These are phyloP conservation scores for Bubalus kerabau DNA, from an alignment of 2,113 vertebrate species.

Conservation along the genomic window DNA sequence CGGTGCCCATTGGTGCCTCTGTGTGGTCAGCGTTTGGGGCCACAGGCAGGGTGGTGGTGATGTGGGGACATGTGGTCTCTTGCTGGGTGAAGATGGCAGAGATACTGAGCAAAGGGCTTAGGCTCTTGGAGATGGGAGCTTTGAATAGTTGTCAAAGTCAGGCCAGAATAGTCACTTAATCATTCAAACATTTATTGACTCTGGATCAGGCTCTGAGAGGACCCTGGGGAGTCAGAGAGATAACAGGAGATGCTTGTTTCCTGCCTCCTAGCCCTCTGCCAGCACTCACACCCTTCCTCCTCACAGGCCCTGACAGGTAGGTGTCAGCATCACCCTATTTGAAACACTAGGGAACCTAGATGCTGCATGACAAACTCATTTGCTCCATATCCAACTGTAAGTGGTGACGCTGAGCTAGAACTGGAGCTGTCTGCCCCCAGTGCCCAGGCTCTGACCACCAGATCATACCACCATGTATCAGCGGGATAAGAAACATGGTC, in stretches of 20 bases:
- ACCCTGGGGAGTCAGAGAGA: neutral
- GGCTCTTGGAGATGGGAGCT: neutral
- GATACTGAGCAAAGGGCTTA: neutral
- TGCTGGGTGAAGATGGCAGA: neutral
- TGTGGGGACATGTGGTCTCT: neutral
- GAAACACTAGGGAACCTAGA: neutral
- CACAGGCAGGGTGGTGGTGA: neutral
- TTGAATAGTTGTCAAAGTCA: neutral
- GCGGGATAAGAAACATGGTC: neutral
- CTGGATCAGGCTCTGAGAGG: neutral
- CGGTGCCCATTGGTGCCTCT: neutral
- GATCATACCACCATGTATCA: neutral
- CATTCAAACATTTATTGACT: neutral
- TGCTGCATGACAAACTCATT: neutral
- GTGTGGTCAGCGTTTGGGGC: neutral
- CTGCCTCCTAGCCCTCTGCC: neutral
- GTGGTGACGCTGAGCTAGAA: neutral
- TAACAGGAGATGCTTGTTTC: neutral
- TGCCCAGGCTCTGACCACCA: neutral
- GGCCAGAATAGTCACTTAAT: neutral
- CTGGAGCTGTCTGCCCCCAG: neutral
- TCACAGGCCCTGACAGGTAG: neutral
- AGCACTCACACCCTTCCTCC: neutral
- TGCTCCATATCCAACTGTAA: neutral
- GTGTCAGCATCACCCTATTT: neutral